Conservation (phyloP, 2,888 invertebrate genomes). For the Caenorhabditis afra region DNA sequence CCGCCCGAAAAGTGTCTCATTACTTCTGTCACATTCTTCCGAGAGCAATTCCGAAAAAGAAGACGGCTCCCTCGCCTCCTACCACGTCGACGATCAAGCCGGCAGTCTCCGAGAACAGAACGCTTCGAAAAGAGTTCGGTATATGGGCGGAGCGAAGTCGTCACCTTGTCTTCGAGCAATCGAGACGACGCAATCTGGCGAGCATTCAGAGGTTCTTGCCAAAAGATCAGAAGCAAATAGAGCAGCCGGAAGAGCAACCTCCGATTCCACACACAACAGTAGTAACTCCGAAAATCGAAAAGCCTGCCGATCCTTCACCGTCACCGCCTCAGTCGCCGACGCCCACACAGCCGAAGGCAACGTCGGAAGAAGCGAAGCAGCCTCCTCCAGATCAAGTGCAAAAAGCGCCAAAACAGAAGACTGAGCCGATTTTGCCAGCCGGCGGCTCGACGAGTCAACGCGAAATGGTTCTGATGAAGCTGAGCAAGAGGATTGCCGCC, state of each 20-base stretch:
- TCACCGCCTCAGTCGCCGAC: no score
- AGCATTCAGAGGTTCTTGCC: conserved; percentile 42
- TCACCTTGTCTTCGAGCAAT: conserved; percentile 31
- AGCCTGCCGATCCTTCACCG: neutral
- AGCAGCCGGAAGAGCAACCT: neutral
- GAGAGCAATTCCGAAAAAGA: neutral
- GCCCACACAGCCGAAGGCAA: neutral
- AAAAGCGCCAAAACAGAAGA: conserved; percentile 13
- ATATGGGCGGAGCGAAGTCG: conserved; percentile 40
- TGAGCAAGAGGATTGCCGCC: conserved; percentile 91
- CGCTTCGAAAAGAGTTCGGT: conserved; percentile 8
- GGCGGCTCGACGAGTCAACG: conserved; percentile 55
- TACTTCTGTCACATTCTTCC: conserved; percentile 27
- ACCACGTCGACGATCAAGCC: conserved; percentile 25
- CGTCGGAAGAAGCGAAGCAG: conserved; percentile 15
- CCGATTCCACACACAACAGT: neutral
- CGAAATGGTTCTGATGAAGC: conserved; percentile 94
- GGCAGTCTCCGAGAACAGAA: conserved; percentile 30
- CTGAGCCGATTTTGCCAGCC: conserved; percentile 46
- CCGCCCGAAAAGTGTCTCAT: conserved; percentile 24
- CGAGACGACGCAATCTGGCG: conserved; percentile 40
- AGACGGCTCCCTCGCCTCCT: neutral
- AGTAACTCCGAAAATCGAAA: neutral
- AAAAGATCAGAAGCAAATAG: neutral
- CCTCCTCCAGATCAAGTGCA: conserved; percentile 7